Conservation (phyloP, 1,140 invertebrate genomes). For the Drosophila pseudoananassae region DNA sequence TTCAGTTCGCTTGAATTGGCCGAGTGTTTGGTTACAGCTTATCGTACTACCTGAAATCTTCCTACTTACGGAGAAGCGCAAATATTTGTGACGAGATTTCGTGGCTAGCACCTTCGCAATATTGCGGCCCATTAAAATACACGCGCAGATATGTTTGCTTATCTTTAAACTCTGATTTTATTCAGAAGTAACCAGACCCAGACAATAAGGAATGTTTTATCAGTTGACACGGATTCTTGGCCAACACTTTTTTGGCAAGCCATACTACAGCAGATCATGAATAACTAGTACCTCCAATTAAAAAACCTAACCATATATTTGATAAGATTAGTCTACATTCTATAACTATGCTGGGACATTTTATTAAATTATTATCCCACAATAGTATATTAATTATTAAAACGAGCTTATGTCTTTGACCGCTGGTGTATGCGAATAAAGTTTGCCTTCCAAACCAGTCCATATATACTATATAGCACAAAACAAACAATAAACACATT, state of each 20-base stretch:
- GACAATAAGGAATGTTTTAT: constrained; percentile 42
- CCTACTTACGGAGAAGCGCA: constrained; percentile 21
- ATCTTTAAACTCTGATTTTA: constrained; percentile 36
- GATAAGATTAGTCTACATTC: neutral
- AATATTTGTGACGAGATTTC: constrained; percentile 44
- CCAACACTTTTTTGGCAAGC: constrained; percentile 23
- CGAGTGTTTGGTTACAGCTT: constrained; percentile 50
- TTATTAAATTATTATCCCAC: too few species aligned
- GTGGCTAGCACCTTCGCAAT: constrained; percentile 35
- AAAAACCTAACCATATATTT: neutral
- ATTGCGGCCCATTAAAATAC: constrained; percentile 10
- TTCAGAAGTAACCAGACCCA: constrained; percentile 37
- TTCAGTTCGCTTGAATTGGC: constrained; percentile 40
- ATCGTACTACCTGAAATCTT: constrained; percentile 29
- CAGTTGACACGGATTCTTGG: constrained; percentile 41
- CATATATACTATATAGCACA: constrained; percentile 45
- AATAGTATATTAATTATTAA: neutral
- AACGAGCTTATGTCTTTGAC: neutral
- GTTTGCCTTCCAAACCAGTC: constrained; percentile 33
- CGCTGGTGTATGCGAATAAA: constrained; percentile 7
- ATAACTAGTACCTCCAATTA: too few species aligned
- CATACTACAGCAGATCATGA: constrained; percentile 1
- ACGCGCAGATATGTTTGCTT: constrained; percentile 37
- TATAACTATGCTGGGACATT: too few species aligned
- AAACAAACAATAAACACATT: constrained; percentile 54